Percentiles rank a stretch among this genome's conserved stretches.
These are phyloP conservation scores for Oreocharis arfaki DNA, from an alignment of 2,113 vertebrate genomes.

Conservation along the genomic window DNA sequence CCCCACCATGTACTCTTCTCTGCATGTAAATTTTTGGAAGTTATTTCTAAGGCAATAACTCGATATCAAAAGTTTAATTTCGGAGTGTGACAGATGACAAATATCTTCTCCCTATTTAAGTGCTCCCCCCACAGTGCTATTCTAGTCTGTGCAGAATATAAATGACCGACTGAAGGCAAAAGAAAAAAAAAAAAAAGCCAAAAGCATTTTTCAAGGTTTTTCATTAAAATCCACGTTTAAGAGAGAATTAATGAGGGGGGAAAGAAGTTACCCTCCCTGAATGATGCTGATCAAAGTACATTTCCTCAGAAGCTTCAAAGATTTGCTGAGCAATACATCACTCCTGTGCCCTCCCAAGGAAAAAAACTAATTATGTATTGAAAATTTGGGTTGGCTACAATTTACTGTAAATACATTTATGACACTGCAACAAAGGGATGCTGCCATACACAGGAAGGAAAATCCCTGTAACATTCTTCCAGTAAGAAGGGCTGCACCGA, in stretches of 20 bases:
- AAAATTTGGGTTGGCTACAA: not conserved
- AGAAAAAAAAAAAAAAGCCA: not conserved
- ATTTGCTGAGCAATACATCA: not conserved
- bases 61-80: slow-evolving; percentile 46
- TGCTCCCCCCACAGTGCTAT: slow-evolving; percentile 48
- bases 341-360: not conserved
- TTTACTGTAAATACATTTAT: not conserved
- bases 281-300: not conserved
- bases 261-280: not conserved
- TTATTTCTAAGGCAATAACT: slow-evolving; percentile 54
- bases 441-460: not conserved
- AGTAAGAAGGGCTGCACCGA: not conserved
- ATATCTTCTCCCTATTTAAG: slow-evolving; percentile 49
- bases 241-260: not conserved
- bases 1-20: slow-evolving; percentile 22
- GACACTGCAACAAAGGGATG: not conserved
- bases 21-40: slow-evolving; percentile 26
- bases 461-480: not conserved
- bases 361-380: not conserved
- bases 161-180: not conserved
- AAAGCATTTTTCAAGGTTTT: slow-evolving; percentile 24
- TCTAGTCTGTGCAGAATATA: slow-evolving; percentile 40
- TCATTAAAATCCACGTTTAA: not conserved
- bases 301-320: not conserved
- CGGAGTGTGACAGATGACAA: slow-evolving; percentile 52